phyloP scores from a whole-genome alignment of 1,140 invertebrate species.

The Oryctes rhinoceros region DNA sequence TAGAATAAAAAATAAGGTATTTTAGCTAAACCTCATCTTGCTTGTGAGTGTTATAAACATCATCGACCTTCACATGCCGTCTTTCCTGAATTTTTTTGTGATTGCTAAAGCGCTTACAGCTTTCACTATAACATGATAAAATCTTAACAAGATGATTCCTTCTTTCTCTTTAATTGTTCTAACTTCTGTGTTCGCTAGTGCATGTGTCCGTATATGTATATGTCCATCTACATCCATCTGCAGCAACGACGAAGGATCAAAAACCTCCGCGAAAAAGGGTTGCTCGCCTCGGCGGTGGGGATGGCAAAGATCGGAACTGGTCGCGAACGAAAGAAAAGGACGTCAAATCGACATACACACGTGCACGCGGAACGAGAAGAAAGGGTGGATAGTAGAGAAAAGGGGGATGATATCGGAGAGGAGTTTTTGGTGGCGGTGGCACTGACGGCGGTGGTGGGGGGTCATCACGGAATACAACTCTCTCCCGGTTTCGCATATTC shows the following conservation, averaged over 20 bases:
- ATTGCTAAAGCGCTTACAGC: no score
- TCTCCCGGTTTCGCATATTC: constrained; percentile 13
- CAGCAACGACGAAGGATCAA: not conserved
- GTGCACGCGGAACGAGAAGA: not conserved
- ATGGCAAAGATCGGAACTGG: not conserved
- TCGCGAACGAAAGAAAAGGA: constrained; percentile 3
- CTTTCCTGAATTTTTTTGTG: no score
- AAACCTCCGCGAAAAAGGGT: constrained; percentile 6
- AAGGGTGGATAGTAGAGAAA: constrained; percentile 10
- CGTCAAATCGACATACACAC: not conserved
- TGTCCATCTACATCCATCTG: constrained; percentile 21
- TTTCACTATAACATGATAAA: no score
- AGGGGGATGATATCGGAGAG: constrained; percentile 9
- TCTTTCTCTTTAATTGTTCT: no score
- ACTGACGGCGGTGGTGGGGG: not conserved
- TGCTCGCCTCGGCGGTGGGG: not conserved
- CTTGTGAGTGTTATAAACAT: no score
- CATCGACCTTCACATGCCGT: no score
- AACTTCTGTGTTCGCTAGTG: no score
- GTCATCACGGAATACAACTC: constrained; percentile 11
- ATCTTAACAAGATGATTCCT: no score
- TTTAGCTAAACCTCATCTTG: no score
- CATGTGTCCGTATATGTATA: not conserved
- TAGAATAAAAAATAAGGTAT: no score
- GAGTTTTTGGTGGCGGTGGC: not conserved